A percentile compares a stretch with the other conserved stretches of the same genome.
phyloP scores from a whole-genome alignment of 2,113 vertebrate genomes.

The Bos javanicus region DNA sequence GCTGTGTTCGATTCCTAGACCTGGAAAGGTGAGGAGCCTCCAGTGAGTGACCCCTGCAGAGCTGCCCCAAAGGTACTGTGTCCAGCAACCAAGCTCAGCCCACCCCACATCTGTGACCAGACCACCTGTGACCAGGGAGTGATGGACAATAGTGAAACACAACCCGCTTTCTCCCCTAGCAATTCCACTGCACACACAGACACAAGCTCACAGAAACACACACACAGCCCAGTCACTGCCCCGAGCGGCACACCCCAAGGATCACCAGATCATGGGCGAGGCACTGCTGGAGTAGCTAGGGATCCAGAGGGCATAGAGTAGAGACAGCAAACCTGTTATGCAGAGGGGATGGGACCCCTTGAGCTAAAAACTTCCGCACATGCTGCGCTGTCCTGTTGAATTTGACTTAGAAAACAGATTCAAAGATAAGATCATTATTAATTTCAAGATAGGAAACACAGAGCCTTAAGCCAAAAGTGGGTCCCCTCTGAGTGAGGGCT shows the following conservation, averaged over 20 bases:
- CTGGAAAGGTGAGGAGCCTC: not conserved
- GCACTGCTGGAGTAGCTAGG: not conserved
- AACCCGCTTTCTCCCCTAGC: not conserved
- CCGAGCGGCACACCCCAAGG: rapidly evolving
- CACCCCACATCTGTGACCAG: not conserved
- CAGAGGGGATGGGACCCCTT: not conserved
- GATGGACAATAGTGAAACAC: not conserved
- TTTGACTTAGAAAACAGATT: not conserved
- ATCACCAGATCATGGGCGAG: not conserved
- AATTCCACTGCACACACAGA: not conserved
- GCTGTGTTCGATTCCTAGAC: not conserved
- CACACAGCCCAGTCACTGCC: not conserved
- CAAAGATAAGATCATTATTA: not conserved
- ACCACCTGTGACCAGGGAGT: not conserved
- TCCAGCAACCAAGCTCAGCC: not conserved
- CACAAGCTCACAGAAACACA: not conserved
- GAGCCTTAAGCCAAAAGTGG: not conserved
- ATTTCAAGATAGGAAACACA: not conserved
- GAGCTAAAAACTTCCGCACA: not conserved
- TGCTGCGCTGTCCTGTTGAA: not conserved
- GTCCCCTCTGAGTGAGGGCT: not conserved
- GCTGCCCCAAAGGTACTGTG: not conserved
- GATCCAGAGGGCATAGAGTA: not conserved
- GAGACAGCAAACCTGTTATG: not conserved
- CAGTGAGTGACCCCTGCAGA: not conserved